Percentiles rank a stretch among this genome's conserved stretches.
Conservation (phyloP, 2,888 invertebrate species). For the Brachylomia viminalis region DNA sequence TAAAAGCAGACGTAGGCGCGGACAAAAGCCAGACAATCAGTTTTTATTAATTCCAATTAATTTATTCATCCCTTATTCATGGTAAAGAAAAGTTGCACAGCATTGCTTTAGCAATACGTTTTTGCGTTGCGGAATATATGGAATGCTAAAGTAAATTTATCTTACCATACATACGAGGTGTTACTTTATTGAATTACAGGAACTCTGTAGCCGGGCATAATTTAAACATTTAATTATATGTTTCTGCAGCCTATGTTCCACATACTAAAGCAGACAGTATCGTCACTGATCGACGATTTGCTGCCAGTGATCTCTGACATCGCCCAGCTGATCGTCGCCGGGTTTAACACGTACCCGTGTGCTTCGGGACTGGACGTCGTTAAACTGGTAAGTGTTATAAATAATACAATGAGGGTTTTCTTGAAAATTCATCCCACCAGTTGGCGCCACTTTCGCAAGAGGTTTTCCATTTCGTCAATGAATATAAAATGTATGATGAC, state of each 20-base stretch:
- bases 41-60: too few species aligned
- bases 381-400: conserved; percentile 91
- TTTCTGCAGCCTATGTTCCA: conserved; percentile 92
- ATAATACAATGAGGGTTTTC: too few species aligned
- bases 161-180: background rate
- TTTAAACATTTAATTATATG: background rate
- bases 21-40: too few species aligned
- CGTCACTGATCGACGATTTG: conserved; percentile 93
- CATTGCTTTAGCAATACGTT: background rate
- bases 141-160: background rate
- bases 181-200: background rate
- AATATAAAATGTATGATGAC: too few species aligned
- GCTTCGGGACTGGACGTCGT: conserved; percentile 93
- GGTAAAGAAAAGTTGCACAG: background rate
- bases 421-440: too few species aligned
- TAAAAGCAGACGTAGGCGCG: too few species aligned
- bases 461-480: too few species aligned
- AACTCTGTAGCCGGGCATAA: background rate
- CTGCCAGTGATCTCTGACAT: conserved; percentile 92
- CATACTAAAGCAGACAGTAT: conserved; percentile 93
- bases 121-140: background rate
- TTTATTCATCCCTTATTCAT: background rate
- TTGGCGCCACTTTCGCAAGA: too few species aligned
- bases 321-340: conserved; percentile 92
- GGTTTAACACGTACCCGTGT: conserved; percentile 93